Conservation (phyloP, 2,113 vertebrate genomes). For the Pyxicephalus adspersus region DNA sequence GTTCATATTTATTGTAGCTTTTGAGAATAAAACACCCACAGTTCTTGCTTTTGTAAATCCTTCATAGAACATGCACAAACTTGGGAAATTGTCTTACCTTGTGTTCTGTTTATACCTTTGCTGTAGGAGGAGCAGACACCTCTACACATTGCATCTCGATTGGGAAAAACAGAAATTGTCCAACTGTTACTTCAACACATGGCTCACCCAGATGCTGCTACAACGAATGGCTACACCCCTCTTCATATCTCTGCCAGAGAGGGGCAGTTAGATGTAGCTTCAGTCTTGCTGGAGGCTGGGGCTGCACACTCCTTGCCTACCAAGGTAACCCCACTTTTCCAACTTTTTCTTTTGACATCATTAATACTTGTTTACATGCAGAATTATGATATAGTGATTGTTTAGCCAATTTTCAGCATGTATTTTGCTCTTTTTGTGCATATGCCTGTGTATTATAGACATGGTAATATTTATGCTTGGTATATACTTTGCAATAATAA, state of each 20-base stretch:
- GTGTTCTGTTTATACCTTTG: conserved; percentile 64
- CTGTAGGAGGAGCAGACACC: conserved; percentile 96
- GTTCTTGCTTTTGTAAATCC: too few relatives aligned
- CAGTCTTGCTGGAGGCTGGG: conserved; percentile 90
- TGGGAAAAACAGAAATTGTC: conserved; percentile 97
- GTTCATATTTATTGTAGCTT: too few relatives aligned
- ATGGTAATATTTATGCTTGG: too few relatives aligned
- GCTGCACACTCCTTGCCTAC: conserved; percentile 92
- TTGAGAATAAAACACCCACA: too few relatives aligned
- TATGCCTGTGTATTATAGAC: too few relatives aligned
- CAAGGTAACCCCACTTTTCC: conserved; percentile 82
- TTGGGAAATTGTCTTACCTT: too few relatives aligned
- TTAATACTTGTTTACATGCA: background rate
- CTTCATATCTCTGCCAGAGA: conserved; percentile 95
- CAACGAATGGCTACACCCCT: conserved; percentile 91
- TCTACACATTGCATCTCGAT: conserved; percentile 93
- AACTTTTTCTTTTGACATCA: background rate
- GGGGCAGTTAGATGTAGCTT: conserved; percentile 92
- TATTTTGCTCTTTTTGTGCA: too few relatives aligned
- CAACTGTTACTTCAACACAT: conserved; percentile 95
- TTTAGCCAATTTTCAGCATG: too few relatives aligned
- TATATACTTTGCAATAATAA: too few relatives aligned
- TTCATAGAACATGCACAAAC: too few relatives aligned
- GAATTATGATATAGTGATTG: too few relatives aligned
- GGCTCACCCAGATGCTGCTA: conserved; percentile 95